Base-by-base conservation (phyloP, 2,113 vertebrate genomes). In the Nanorana parkeri region DNA sequence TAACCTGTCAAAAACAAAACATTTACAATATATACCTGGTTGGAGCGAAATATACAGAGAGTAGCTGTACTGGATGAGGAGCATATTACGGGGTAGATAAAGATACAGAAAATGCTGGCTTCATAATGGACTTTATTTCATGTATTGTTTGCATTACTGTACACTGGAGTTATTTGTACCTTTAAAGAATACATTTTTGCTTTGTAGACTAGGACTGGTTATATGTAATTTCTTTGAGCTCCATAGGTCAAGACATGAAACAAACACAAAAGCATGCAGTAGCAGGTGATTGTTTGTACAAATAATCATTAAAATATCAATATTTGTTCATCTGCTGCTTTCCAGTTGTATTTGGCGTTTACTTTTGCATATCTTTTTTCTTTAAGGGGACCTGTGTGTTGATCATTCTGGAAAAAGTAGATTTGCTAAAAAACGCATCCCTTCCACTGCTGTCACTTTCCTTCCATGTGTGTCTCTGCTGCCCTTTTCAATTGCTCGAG, bases 1-100 rank as follows among this genome's bases (percentile, higher is more conserved):
- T 74, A 65, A 55, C 10, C 66, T 82, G 80, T 82, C 80, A 75
- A 41, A 74, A 41, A 20, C 5, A 36, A 29, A 67, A 6, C 24
- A 3, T 55, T 54, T 23, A 16, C 1, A 26, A 11, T 36, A 75
- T 32, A 41, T 82, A 66, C 63, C 73, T 55, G 26, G 63, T 3
- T 29, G 60, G 19, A 75, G 64, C n/a, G 41, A 65, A 65, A n/a
- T n/a, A 29, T 13, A 24, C 16, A 76, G 56, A 41, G 17, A 21
- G 7, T 19, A 69, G 3, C 4, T 60, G n/a, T 63, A 21, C 60
- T 15, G 21, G 58, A 8, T 60, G 6, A 60, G 23, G 51, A 17
- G 24, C 20, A 17, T 13, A 4, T 36, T 36, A 3, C 3, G 16
- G 17, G 2, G 47, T 17, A 52, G 15, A 4, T 72, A 10, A 66